A percentile compares a stretch with the other conserved stretches of the same genome.
phyloP scores from a whole-genome alignment of 2,888 invertebrate genomes.

The Congeria kusceri region DNA sequence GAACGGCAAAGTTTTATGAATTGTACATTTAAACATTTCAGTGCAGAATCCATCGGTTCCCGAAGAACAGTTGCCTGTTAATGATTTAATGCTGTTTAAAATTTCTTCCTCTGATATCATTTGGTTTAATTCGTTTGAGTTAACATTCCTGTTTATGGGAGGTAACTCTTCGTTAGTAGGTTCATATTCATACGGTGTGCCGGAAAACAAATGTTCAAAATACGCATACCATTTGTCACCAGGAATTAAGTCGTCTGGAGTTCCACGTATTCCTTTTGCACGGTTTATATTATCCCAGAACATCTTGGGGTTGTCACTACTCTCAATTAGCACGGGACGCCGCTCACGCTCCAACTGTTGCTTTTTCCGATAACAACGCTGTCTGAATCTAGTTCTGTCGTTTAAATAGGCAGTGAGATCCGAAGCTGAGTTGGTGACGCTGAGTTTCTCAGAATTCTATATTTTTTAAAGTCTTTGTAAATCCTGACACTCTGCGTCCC shows the following conservation, averaged over 20 bases:
- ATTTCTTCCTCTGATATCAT: slow-evolving; percentile 15
- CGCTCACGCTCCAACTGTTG: slow-evolving; percentile 7
- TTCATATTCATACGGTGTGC: background rate
- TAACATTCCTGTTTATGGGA: background rate
- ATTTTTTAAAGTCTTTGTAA: background rate
- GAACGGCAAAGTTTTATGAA: slow-evolving; percentile 14
- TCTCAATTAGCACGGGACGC: slow-evolving; percentile 11
- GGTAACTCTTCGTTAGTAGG: background rate
- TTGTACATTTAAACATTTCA: slow-evolving; percentile 30
- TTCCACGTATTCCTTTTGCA: background rate
- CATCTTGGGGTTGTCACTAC: slow-evolving; percentile 19
- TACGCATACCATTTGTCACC: slow-evolving; percentile 7
- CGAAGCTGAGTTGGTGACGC: background rate
- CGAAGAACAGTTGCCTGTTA: background rate
- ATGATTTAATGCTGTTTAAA: background rate
- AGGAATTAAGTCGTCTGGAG: background rate
- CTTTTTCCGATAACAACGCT: slow-evolving; percentile 6
- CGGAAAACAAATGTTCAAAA: background rate
- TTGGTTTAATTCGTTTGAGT: background rate
- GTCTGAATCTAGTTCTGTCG: background rate
- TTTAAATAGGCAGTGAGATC: slow-evolving; percentile 13
- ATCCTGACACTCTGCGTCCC: background rate
- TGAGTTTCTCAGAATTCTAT: slow-evolving; percentile 3
- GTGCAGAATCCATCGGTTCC: slow-evolving; percentile 17
- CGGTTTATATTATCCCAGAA: slow-evolving; percentile 26